Evolutionary conservation across 2,797 vertebrate species (phyloP), one percentile per base, ranked within the genome.

Genomic region (Anolis apletophallus): DNA sequence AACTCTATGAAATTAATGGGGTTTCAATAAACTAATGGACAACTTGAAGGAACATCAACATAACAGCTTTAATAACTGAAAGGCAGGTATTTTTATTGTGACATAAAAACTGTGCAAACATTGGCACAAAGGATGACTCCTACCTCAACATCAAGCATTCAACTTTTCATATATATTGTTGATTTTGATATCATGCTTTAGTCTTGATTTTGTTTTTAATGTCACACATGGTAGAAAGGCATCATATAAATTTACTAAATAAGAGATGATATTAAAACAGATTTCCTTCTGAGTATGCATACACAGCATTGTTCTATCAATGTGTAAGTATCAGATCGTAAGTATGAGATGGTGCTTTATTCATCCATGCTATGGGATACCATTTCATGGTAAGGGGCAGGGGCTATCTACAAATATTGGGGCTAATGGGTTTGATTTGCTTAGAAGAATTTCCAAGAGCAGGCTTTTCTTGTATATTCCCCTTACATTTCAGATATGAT

Each of bases 81-180:
- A 26, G 13, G 55, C 19, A 61, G 32, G 59, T 23, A 10, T 34
- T 23, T 21, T 26, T 32, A 79, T 34, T 10, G n/a, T 32, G 12
- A 26, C 21, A 87, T 55, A 85, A 71, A 93, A 90, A 87, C 80
- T 87, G 55, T 90, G 13, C 17, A 50, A 80, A 57, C 64, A 50
- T 46, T 3, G 29, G 11, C 11, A 50, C 13, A 46, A 40, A 50
- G 46, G 29, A 26, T 34, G 64, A n/a, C 7, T 5, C 36, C 21
- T 9, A 14, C 52, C 52, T 32, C 29, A 29, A 19, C 55, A 40
- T 26, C 61, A 40, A 40, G 61, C 21, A 5, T 72, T 57, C 36
- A 72, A 72, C 23, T 59, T 57, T 57, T 36, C 9, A 46, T 69
- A 54, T 26, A 72, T 34, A 21, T 72, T 73, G 10, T 72, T n/a